These are phyloP conservation scores for Tragelaphus imberbis DNA, from an alignment of 2,113 vertebrate genomes.

Conservation along the genomic window DNA sequence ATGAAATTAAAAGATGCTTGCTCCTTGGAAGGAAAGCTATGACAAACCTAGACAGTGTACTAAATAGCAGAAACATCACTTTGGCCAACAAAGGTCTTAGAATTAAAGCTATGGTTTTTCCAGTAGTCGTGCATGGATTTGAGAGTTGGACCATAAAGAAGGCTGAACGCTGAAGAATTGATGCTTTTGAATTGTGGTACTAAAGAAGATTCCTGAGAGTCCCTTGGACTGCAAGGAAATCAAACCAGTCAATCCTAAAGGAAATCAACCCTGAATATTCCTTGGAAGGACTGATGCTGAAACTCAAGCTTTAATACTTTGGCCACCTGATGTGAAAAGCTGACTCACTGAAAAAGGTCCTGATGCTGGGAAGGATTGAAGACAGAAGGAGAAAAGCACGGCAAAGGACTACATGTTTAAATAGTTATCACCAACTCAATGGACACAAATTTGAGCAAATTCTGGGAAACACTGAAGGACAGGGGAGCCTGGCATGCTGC, in stretches of 20 bases:
- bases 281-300: not conserved
- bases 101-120: not conserved
- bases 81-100: not conserved
- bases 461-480: not conserved
- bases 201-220: not conserved
- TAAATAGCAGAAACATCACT: not conserved
- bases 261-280: not conserved
- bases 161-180: not conserved
- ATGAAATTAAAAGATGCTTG: not conserved
- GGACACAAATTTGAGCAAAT: not conserved
- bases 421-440: not conserved
- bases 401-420: not conserved
- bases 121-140: not conserved
- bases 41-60: not conserved
- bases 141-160: not conserved
- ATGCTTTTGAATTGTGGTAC: not conserved
- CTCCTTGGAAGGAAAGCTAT: not conserved
- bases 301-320: not conserved
- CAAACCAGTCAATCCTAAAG: not conserved
- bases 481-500: not conserved
- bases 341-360: not conserved
- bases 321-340: not conserved
- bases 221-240: not conserved
- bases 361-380: not conserved
- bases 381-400: not conserved